Evolutionary conservation across 2,888 invertebrate species (phyloP).

Genomic region (Eucera pruinosa): DNA sequence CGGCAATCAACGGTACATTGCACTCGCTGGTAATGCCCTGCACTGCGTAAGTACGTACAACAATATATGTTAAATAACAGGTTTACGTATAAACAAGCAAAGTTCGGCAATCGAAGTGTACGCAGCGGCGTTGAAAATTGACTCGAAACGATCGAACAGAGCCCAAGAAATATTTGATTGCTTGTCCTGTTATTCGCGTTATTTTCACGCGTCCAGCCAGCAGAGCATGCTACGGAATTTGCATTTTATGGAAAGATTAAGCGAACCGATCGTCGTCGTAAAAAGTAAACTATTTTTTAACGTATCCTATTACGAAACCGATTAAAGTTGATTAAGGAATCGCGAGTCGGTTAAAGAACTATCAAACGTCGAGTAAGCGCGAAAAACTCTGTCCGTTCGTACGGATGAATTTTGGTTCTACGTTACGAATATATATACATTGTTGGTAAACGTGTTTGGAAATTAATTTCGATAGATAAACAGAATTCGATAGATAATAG

Average conservation of each 20-base stretch:
- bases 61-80: constrained; percentile 61
- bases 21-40: constrained; percentile 66
- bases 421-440: too few species aligned
- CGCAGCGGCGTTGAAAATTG: constrained; percentile 24
- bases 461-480: too few species aligned
- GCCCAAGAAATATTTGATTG: constrained; percentile 33
- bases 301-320: background rate
- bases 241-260: background rate
- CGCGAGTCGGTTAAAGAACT: too few species aligned
- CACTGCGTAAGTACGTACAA: constrained; percentile 51
- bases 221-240: constrained; percentile 9
- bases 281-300: too few species aligned
- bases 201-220: constrained; percentile 21
- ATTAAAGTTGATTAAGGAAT: background rate
- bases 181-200: constrained; percentile 40
- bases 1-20: constrained; percentile 81
- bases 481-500: too few species aligned
- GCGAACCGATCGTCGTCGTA: too few species aligned
- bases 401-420: too few species aligned
- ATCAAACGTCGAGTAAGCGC: too few species aligned
- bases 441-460: too few species aligned
- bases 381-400: too few species aligned
- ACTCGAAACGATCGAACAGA: constrained; percentile 3
- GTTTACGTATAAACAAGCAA: constrained; percentile 49
- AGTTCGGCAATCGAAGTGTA: constrained; percentile 29